These are phyloP conservation scores for Temnothorax rugatulus DNA, from an alignment of 2,888 invertebrate species.

Conservation along the genomic window DNA sequence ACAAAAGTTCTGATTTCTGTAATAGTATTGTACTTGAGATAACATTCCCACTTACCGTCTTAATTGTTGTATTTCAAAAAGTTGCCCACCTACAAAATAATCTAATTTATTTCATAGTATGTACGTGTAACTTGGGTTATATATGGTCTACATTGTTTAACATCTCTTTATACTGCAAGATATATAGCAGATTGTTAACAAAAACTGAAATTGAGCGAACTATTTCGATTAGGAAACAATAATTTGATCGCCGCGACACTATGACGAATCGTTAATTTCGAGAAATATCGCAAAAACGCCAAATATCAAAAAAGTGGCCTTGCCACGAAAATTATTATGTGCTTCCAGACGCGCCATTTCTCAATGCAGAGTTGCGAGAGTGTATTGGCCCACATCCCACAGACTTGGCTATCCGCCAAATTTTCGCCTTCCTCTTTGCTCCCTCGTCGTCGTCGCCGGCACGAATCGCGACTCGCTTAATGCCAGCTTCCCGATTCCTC, in stretches of 20 bases:
- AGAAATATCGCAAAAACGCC: not conserved
- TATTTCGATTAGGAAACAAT: not conserved
- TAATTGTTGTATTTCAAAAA: not conserved
- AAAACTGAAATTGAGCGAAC: not conserved
- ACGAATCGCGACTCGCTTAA: constrained; percentile 13
- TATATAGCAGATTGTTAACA: not conserved
- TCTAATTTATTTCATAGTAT: not conserved
- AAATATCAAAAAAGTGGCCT: constrained; percentile 20
- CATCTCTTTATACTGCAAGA: not conserved
- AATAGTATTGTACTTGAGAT: not conserved
- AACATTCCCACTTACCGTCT: not conserved
- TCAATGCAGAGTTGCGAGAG: constrained; percentile 46
- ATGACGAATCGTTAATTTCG: constrained; percentile 13
- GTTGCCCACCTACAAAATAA: not conserved
- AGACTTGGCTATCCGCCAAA: constrained; percentile 72
- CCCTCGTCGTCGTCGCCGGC: not conserved
- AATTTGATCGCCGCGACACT: not conserved
- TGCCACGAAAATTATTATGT: constrained; percentile 43
- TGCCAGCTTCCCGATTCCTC: constrained; percentile 41
- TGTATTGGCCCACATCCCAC: constrained; percentile 72
- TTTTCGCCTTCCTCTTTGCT: constrained; percentile 47
- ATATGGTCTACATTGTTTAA: not conserved
- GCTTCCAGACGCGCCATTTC: constrained; percentile 30
- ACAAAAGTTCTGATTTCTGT: constrained; percentile 30
- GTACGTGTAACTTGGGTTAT: not conserved